Percentiles rank a stretch among this genome's conserved stretches.
These are phyloP conservation scores for Andrena marginata DNA, from an alignment of 2,888 invertebrate genomes.

Conservation along the genomic window DNA sequence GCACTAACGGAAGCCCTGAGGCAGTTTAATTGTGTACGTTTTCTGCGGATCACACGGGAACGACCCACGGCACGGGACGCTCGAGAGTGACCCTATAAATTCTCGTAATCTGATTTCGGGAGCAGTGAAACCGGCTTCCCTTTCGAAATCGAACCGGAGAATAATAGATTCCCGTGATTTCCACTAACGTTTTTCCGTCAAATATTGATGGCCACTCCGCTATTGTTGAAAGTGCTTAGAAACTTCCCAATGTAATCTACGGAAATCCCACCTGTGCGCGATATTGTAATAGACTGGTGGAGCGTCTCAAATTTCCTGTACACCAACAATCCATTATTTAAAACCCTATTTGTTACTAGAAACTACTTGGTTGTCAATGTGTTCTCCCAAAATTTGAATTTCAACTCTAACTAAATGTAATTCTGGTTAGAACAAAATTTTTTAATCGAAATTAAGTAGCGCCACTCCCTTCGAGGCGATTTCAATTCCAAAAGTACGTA, in stretches of 20 bases:
- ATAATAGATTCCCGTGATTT: slow-evolving; percentile 72
- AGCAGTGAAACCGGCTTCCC: slow-evolving; percentile 68
- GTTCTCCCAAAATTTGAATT: neutral
- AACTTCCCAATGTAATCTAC: neutral
- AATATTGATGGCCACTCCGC: slow-evolving; percentile 32
- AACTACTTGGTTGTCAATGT: neutral
- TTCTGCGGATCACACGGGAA: slow-evolving; percentile 68
- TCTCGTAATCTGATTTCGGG: slow-evolving; percentile 79
- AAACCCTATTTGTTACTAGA: neutral
- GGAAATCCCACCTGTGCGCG: neutral
- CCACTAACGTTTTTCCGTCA: slow-evolving; percentile 41
- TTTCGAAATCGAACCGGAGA: slow-evolving; percentile 69
- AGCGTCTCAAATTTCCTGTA: neutral
- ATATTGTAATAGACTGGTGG: neutral
- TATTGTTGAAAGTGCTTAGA: slow-evolving; percentile 9
- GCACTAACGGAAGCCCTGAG: slow-evolving; percentile 46
- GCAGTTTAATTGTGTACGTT: slow-evolving; percentile 72
- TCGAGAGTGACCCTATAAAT: slow-evolving; percentile 79
- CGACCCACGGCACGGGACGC: slow-evolving; percentile 34
- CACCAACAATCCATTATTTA: neutral
- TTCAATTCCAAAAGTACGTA: too few species aligned
- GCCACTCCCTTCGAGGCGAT: neutral
- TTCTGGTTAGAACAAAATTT: neutral
- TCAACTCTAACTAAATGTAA: neutral
- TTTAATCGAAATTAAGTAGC: neutral